A percentile compares a stretch with the other conserved stretches of the same genome.
phyloP scores from a whole-genome alignment of 2,797 vertebrate species.

The Pseudomugil tenellus region DNA sequence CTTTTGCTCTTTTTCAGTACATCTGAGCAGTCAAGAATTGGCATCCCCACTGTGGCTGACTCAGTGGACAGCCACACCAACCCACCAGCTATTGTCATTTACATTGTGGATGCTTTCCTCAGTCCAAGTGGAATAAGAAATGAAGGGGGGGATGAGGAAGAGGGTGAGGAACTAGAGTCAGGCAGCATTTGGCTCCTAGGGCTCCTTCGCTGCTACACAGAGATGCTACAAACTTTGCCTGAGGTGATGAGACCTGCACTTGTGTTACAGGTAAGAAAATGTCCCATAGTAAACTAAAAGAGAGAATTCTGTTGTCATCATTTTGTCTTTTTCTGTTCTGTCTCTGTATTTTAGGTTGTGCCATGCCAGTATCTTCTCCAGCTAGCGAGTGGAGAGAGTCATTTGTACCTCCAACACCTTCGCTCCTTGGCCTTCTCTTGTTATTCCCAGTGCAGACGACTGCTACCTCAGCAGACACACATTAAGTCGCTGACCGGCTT shows the following conservation, averaged over 20 bases:
- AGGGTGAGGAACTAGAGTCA: slow-evolving; percentile 87
- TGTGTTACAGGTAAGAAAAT: slow-evolving; percentile 88
- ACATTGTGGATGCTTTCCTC: slow-evolving; percentile 95
- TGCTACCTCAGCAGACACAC: slow-evolving; percentile 91
- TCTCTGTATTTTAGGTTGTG: slow-evolving; percentile 84
- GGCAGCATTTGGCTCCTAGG: slow-evolving; percentile 94
- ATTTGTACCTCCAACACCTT: slow-evolving; percentile 94
- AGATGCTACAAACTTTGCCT: slow-evolving; percentile 92
- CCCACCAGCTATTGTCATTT: slow-evolving; percentile 93
- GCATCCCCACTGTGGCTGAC: slow-evolving; percentile 91
- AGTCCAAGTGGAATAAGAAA: slow-evolving; percentile 84
- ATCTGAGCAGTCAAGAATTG: slow-evolving; percentile 88
- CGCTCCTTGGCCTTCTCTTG: slow-evolving; percentile 96
- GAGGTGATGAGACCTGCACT: slow-evolving; percentile 91
- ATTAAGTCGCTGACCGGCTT: slow-evolving; percentile 97
- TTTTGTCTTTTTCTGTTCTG: neutral
- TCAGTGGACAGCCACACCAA: slow-evolving; percentile 88
- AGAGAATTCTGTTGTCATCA: neutral
- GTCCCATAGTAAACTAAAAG: neutral
- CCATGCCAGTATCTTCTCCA: slow-evolving; percentile 97
- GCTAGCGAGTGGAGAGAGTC: slow-evolving; percentile 92
- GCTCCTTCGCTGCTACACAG: slow-evolving; percentile 94
- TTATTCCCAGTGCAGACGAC: slow-evolving; percentile 94
- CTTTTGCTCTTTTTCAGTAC: slow-evolving; percentile 48
- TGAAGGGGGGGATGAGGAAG: slow-evolving; percentile 84